phyloP scores from a whole-genome alignment of 2,113 vertebrate genomes.

The Emberiza fucata region DNA sequence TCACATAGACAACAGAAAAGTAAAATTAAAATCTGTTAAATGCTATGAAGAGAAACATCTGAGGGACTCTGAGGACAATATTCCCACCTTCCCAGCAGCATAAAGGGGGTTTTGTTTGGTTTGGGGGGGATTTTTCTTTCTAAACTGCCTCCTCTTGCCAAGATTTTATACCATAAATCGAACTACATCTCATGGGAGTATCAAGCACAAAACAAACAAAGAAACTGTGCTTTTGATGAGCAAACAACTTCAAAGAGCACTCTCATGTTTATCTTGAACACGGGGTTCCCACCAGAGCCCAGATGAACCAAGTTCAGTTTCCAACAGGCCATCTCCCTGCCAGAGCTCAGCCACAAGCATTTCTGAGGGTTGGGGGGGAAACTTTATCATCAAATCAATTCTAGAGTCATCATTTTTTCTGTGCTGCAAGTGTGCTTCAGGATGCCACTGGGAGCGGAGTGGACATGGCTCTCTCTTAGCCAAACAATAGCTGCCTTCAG shows the following conservation, averaged over 20 bases:
- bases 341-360: conserved; percentile 33
- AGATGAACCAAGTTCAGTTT: conserved; percentile 13
- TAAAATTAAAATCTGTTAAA: background rate
- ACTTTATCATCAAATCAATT: conserved; percentile 27
- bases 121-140: background rate
- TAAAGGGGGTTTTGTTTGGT: background rate
- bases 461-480: background rate
- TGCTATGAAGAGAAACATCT: background rate
- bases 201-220: conserved; percentile 40
- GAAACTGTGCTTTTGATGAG: conserved; percentile 54
- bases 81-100: background rate
- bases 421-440: background rate
- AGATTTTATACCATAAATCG: conserved; percentile 33
- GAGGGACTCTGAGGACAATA: background rate
- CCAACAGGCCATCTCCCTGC: conserved; percentile 49
- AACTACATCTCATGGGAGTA: conserved; percentile 1
- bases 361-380: background rate
- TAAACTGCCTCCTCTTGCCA: background rate
- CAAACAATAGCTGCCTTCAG: conserved; percentile 22
- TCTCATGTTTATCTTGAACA: conserved; percentile 48
- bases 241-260: conserved; percentile 50
- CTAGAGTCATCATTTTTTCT: background rate
- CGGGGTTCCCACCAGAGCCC: conserved; percentile 31
- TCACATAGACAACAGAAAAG: background rate
- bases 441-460: background rate